Conservation (phyloP, 2,888 invertebrate genomes). For the Cephus nigrinus region DNA sequence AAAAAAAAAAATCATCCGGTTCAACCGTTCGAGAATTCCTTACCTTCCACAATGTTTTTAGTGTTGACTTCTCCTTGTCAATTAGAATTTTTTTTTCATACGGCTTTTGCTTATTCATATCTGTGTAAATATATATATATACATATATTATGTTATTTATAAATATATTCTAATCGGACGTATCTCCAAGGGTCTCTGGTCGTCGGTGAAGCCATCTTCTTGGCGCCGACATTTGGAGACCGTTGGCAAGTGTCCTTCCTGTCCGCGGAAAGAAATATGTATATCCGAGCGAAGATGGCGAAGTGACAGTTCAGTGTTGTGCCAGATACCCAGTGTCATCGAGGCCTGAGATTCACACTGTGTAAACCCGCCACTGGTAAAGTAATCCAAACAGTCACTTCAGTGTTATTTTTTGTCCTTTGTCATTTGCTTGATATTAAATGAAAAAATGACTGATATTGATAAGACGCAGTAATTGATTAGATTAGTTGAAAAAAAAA, state of each 20-base stretch:
- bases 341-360: not conserved
- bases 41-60: not conserved
- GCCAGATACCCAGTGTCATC: constrained; percentile 23
- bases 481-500: not conserved
- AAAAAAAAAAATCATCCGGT: not conserved
- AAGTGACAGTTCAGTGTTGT: constrained; percentile 23
- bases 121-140: not conserved
- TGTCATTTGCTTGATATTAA: no score
- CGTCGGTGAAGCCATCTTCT: not conserved
- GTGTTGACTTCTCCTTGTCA: not conserved
- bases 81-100: not conserved
- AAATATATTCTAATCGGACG: not conserved
- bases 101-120: not conserved
- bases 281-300: constrained; percentile 19
- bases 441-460: no score
- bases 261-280: constrained; percentile 15
- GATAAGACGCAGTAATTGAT: not conserved
- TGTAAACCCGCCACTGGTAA: not conserved
- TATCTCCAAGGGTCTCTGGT: not conserved
- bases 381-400: not conserved
- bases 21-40: not conserved
- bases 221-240: not conserved
- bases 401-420: not conserved
- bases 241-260: constrained; percentile 32
- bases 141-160: not conserved